phyloP scores from a whole-genome alignment of 2,888 invertebrate genomes.

The Cosmorhoe ocellata region DNA sequence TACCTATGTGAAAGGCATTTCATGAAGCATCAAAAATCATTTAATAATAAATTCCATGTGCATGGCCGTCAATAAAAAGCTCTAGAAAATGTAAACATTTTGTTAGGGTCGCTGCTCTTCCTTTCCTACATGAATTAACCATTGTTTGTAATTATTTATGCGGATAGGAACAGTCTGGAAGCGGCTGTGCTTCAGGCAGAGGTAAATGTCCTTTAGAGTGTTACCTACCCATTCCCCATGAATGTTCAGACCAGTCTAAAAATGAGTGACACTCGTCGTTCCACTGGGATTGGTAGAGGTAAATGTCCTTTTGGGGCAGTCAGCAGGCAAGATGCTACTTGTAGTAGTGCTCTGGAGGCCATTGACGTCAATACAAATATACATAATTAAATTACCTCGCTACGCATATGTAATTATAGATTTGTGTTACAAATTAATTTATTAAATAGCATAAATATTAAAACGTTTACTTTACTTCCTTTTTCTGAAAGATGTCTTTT shows the following conservation, averaged over 20 bases:
- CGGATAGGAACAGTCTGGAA: not conserved
- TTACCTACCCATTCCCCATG: slow-evolving; percentile 19
- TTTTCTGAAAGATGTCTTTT: not conserved
- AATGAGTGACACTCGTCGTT: not conserved
- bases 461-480: slow-evolving; percentile 5
- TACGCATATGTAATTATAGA: slow-evolving; percentile 41
- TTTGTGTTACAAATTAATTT: slow-evolving; percentile 29
- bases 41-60: too few species aligned
- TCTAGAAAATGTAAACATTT: too few species aligned
- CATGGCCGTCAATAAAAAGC: too few species aligned
- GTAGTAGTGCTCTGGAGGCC: slow-evolving; percentile 21
- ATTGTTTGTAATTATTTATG: not conserved
- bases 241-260: slow-evolving; percentile 38
- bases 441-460: slow-evolving; percentile 9
- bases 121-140: slow-evolving; percentile 1
- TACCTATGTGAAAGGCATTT: too few species aligned
- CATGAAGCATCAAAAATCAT: too few species aligned
- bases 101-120: not conserved
- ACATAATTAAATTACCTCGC: slow-evolving; percentile 42
- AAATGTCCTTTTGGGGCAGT: slow-evolving; percentile 39
- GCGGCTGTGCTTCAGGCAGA: slow-evolving; percentile 12
- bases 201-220: slow-evolving; percentile 41
- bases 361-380: slow-evolving; percentile 50
- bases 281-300: slow-evolving; percentile 27
- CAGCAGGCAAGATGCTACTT: not conserved